These are phyloP conservation scores for Caenorhabditis inopinata DNA, from an alignment of 1,140 invertebrate genomes.

Conservation along the genomic window DNA sequence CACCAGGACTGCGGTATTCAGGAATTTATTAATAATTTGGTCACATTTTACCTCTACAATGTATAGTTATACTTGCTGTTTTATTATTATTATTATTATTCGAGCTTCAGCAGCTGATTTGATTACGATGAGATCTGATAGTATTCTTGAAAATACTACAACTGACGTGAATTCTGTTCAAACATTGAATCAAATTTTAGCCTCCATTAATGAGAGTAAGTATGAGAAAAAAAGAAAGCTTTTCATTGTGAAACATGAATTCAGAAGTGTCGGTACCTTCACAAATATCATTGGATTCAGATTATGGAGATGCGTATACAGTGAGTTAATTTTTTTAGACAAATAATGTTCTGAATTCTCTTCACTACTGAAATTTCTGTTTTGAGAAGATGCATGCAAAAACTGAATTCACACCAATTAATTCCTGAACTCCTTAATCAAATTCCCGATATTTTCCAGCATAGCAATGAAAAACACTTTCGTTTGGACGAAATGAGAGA, in stretches of 20 bases:
- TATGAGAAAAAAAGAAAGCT: not conserved
- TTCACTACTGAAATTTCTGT: too few species aligned
- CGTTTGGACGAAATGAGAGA: not conserved
- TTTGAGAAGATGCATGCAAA: too few species aligned
- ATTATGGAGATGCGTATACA: conserved; percentile 19
- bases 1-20: not conserved
- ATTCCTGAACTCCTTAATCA: too few species aligned
- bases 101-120: not conserved
- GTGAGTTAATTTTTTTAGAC: too few species aligned
- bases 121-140: too few species aligned
- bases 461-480: not conserved
- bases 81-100: not conserved
- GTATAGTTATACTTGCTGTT: too few species aligned
- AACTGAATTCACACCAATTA: too few species aligned
- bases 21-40: not conserved
- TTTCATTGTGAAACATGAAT: too few species aligned
- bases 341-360: too few species aligned
- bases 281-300: not conserved
- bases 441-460: not conserved
- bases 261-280: not conserved
- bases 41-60: not conserved
- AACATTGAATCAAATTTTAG: not conserved
- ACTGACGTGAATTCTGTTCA: not conserved
- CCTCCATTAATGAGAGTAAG: conserved; percentile 23
- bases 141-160: not conserved